Evolutionary conservation across 2,113 vertebrate species (phyloP).

Genomic region (Miniopterus natalensis): DNA sequence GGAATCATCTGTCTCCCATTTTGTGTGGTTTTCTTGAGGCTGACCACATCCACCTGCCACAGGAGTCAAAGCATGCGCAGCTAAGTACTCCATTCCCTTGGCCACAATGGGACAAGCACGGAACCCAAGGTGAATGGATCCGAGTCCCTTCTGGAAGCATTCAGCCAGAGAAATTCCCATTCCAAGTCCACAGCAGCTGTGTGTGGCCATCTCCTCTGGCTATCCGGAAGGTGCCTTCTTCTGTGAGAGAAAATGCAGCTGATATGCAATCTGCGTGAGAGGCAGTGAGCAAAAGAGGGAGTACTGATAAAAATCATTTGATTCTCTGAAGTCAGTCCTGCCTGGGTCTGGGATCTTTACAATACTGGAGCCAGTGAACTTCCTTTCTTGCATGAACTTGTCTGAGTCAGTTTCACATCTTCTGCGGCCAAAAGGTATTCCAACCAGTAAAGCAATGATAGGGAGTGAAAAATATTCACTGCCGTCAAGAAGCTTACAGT

Average conservation of each 20-base stretch:
- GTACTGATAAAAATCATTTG: not conserved
- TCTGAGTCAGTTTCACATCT: not conserved
- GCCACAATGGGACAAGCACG: not conserved
- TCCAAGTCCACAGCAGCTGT: not conserved
- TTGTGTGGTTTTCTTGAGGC: not conserved
- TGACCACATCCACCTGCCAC: not conserved
- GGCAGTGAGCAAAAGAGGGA: not conserved
- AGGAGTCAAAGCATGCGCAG: not conserved
- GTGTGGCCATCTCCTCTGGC: not conserved
- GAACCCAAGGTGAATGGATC: not conserved
- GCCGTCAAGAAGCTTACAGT: not conserved
- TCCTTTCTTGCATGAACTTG: not conserved
- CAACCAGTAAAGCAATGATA: conserved; percentile 9
- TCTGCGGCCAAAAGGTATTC: not conserved
- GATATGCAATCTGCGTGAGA: not conserved
- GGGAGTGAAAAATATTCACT: conserved; percentile 6
- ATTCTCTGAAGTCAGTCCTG: not conserved
- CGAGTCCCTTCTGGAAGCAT: not conserved
- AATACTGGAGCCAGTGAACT: conserved; percentile 13
- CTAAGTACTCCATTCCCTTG: not conserved
- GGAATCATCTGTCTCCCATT: not conserved
- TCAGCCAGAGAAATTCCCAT: not conserved
- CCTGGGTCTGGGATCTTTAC: not conserved
- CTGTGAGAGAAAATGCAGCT: not conserved
- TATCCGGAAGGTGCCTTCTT: not conserved